Conservation (phyloP, 2,888 invertebrate species). For the Nomada lathburiana region DNA sequence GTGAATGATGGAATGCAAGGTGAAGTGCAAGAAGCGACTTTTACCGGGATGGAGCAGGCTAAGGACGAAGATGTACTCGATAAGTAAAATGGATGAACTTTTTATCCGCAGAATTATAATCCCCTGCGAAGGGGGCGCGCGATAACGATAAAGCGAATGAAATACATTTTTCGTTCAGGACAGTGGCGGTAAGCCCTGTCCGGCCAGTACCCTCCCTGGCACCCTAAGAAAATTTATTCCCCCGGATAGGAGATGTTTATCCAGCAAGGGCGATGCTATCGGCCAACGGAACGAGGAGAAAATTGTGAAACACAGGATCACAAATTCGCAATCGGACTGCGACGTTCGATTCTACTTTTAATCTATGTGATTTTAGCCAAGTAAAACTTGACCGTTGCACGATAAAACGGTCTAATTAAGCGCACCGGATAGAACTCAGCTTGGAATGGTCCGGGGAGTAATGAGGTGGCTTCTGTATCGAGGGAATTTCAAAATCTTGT, state of each 20-base stretch:
- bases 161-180: slow-evolving; percentile 33
- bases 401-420: too few relatives aligned
- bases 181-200: background rate
- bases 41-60: background rate
- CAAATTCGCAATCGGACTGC: background rate
- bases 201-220: background rate
- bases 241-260: background rate
- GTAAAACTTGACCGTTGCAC: too few relatives aligned
- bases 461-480: slow-evolving; percentile 16
- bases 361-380: too few relatives aligned
- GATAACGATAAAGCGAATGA: slow-evolving; percentile 48
- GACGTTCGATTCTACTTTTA: background rate
- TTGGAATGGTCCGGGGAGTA: background rate
- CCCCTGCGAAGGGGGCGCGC: slow-evolving; percentile 12
- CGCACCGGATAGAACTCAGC: too few relatives aligned
- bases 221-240: slow-evolving; percentile 16
- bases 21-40: background rate
- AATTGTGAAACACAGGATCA: background rate
- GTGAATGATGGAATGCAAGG: background rate
- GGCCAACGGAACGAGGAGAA: background rate
- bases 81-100: slow-evolving; percentile 55
- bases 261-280: background rate
- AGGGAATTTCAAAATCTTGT: slow-evolving; percentile 17
- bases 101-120: slow-evolving; percentile 46
- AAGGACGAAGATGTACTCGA: slow-evolving; percentile 35